These are phyloP conservation scores for Cryptoprocta ferox DNA, from an alignment of 2,797 vertebrate species.

Conservation along the genomic window DNA sequence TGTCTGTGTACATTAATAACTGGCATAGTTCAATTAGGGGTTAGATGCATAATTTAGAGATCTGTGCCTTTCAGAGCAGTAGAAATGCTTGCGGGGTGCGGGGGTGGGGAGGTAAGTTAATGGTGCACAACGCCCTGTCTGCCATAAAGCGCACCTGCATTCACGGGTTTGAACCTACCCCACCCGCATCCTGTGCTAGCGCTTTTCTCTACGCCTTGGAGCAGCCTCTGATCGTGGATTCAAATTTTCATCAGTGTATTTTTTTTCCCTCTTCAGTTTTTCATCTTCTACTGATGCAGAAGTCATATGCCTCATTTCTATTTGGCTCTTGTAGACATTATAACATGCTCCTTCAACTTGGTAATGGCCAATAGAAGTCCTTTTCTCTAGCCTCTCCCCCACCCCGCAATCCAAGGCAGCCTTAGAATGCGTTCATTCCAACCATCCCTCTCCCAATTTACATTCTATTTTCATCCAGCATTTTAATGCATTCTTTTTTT, in stretches of 20 bases:
- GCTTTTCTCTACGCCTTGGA: neutral
- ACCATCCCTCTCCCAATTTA: neutral
- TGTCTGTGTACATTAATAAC: neutral
- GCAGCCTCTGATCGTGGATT: neutral
- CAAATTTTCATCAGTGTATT: neutral
- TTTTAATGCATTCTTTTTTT: neutral
- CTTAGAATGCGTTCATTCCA: neutral
- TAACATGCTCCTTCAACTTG: neutral
- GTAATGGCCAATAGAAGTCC: neutral
- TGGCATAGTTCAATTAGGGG: neutral
- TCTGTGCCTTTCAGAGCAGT: neutral
- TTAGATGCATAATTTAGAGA: neutral
- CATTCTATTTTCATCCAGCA: neutral
- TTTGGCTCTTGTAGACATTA: neutral
- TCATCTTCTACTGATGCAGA: neutral
- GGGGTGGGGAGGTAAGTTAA: neutral
- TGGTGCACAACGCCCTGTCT: neutral
- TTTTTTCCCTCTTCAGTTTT: neutral
- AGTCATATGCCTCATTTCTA: neutral
- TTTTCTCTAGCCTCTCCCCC: neutral
- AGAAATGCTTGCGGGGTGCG: neutral
- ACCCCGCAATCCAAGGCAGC: neutral
- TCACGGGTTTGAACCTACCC: neutral
- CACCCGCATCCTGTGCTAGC: rapidly evolving
- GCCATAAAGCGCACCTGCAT: neutral